These are phyloP conservation scores for Eulemur rufifrons DNA, from an alignment of 2,113 vertebrate genomes.

Conservation along the genomic window DNA sequence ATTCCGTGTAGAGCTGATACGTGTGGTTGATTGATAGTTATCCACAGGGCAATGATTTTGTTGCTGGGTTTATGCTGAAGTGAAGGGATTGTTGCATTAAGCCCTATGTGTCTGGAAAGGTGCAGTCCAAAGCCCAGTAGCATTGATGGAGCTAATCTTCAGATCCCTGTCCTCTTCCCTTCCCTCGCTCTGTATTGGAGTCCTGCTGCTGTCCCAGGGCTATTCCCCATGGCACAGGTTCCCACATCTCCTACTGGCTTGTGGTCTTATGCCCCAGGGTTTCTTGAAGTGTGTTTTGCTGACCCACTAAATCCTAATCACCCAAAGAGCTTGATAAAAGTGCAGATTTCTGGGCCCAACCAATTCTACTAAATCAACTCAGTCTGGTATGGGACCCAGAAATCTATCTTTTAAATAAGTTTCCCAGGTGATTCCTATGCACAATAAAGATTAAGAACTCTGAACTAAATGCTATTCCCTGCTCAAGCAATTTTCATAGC, in stretches of 20 bases:
- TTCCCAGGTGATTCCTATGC: conserved; percentile 25
- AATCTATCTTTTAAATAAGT: conserved; percentile 40
- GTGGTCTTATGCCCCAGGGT: not conserved
- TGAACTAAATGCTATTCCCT: not conserved
- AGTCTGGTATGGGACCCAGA: conserved; percentile 22
- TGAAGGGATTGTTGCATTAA: not conserved
- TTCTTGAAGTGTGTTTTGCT: not conserved
- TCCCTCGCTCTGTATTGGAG: not conserved
- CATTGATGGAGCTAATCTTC: not conserved
- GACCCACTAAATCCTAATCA: not conserved
- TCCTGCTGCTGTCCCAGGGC: not conserved
- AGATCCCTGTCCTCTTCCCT: not conserved
- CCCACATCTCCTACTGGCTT: not conserved
- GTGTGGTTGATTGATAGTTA: not conserved
- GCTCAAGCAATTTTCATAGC: not conserved
- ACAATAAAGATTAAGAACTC: not conserved
- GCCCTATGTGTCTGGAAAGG: not conserved
- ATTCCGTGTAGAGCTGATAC: not conserved
- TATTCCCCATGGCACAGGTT: not conserved
- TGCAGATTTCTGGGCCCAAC: not conserved
- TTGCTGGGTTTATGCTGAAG: not conserved
- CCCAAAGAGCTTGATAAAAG: not conserved
- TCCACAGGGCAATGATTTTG: not conserved
- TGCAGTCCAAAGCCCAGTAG: not conserved
- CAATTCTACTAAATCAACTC: not conserved